phyloP scores from a whole-genome alignment of 2,888 invertebrate genomes.

The Leptodirus hochenwartii region DNA sequence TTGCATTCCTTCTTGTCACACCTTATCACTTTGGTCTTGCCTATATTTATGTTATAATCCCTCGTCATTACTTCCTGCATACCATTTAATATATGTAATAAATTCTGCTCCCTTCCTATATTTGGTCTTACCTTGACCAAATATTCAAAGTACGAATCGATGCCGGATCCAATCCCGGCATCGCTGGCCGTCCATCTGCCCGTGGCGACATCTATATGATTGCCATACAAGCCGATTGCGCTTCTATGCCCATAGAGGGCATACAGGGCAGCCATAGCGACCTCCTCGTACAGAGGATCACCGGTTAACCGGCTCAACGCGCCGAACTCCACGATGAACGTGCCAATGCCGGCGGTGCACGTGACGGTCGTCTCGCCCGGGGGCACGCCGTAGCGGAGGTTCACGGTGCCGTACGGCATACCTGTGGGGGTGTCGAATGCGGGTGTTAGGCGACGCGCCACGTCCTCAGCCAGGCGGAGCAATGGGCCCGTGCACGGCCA shows the following conservation, averaged over 20 bases:
- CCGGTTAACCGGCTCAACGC: constrained; percentile 85
- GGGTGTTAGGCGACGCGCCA: constrained; percentile 77
- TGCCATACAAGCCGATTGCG: constrained; percentile 77
- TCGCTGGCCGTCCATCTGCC: constrained; percentile 97
- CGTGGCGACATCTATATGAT: constrained; percentile 88
- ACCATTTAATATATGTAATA: too few species aligned
- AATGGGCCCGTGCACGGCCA: constrained; percentile 98
- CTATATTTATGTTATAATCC: too few species aligned
- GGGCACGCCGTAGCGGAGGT: constrained; percentile 80
- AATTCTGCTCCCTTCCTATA: too few species aligned
- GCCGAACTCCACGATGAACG: constrained; percentile 93
- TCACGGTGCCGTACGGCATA: constrained; percentile 97
- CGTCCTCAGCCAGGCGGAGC: constrained; percentile 81
- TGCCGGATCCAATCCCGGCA: constrained; percentile 52
- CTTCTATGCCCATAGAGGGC: constrained; percentile 77
- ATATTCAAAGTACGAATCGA: constrained; percentile 97
- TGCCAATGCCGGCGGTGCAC: constrained; percentile 95
- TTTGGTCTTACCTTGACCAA: too few species aligned
- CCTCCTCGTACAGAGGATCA: constrained; percentile 86
- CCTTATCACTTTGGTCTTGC: too few species aligned
- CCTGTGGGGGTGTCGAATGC: constrained; percentile 82
- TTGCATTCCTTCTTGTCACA: too few species aligned
- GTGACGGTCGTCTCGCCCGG: constrained; percentile 89
- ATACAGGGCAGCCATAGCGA: constrained; percentile 78
- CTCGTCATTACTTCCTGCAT: too few species aligned